Percentiles rank a stretch among this genome's conserved stretches.
Evolutionary conservation across 2,113 vertebrate genomes (phyloP).

Genomic region (Hippoglossus stenolepis): DNA sequence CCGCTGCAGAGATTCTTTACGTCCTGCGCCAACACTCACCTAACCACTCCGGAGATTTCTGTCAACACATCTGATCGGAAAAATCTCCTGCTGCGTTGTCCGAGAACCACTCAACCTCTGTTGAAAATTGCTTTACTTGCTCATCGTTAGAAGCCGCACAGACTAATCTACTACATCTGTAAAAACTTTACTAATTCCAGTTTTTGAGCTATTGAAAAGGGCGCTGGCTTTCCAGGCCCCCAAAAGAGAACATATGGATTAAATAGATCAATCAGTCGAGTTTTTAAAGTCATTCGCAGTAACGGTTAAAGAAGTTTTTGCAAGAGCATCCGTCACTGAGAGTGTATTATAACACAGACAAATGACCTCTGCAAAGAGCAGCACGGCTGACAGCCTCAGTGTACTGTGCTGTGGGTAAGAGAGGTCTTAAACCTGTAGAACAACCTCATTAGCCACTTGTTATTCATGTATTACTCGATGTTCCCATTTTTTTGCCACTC

Average conservation of each 20-base stretch:
- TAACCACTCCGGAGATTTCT: background rate
- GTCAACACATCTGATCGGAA: no score
- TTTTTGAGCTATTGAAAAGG: background rate
- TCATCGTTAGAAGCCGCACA: no score
- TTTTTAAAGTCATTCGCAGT: conserved; percentile 8
- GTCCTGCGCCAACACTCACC: background rate
- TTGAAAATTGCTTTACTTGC: no score
- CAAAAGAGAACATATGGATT: background rate
- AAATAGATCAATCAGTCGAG: background rate
- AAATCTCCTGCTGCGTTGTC: no score
- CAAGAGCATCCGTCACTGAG: conserved; percentile 16
- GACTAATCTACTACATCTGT: no score
- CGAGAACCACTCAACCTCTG: no score
- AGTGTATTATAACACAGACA: conserved; percentile 9
- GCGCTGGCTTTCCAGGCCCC: background rate
- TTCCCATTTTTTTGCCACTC: conserved; percentile 24
- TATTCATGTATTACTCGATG: conserved; percentile 36
- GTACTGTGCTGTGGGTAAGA: background rate
- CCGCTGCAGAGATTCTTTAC: no score
- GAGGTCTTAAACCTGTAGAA: conserved; percentile 10
- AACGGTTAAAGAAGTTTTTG: background rate
- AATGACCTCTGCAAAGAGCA: background rate
- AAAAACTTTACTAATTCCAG: no score
- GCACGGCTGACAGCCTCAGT: background rate
- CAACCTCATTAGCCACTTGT: conserved; percentile 24